Conservation (phyloP, 1,140 invertebrate genomes). For the Temnothorax curvispinosus region DNA sequence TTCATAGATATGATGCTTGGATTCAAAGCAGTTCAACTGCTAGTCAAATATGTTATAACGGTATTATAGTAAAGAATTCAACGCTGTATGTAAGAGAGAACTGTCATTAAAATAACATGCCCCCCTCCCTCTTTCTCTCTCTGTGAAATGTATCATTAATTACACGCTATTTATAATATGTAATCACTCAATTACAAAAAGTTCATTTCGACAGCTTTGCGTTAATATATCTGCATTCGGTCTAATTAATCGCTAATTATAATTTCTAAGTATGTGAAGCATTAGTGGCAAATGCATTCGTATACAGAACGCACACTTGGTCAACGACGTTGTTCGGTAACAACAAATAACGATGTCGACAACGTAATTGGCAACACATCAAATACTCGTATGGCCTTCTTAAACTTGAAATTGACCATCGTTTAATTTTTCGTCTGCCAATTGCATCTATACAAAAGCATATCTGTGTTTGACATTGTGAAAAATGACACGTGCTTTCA, state of each 20-base stretch:
- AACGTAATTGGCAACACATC: slow-evolving; percentile 57
- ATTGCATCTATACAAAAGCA: not conserved
- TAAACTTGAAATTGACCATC: slow-evolving; percentile 42
- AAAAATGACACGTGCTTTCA: not conserved
- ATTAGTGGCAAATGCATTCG: slow-evolving; percentile 25
- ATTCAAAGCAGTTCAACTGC: not conserved
- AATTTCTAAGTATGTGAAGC: slow-evolving; percentile 61
- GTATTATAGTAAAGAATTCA: not conserved
- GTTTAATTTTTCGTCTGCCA: not conserved
- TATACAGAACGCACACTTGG: slow-evolving; percentile 38
- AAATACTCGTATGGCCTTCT: slow-evolving; percentile 35
- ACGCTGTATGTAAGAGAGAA: not conserved
- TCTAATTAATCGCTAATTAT: slow-evolving; percentile 80
- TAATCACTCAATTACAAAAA: slow-evolving; percentile 67
- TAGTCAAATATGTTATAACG: not conserved
- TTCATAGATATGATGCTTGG: not conserved
- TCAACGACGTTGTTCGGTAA: slow-evolving; percentile 46
- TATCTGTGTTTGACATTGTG: not conserved
- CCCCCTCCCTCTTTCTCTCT: not conserved
- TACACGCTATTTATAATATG: not conserved
- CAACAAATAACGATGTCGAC: slow-evolving; percentile 50
- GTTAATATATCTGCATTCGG: slow-evolving; percentile 69
- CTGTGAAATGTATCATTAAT: not conserved
- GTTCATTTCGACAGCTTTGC: slow-evolving; percentile 59
- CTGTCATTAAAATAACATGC: not conserved